phyloP scores from a whole-genome alignment of 2,797 vertebrate species.

The Micrastur ruficollis region DNA sequence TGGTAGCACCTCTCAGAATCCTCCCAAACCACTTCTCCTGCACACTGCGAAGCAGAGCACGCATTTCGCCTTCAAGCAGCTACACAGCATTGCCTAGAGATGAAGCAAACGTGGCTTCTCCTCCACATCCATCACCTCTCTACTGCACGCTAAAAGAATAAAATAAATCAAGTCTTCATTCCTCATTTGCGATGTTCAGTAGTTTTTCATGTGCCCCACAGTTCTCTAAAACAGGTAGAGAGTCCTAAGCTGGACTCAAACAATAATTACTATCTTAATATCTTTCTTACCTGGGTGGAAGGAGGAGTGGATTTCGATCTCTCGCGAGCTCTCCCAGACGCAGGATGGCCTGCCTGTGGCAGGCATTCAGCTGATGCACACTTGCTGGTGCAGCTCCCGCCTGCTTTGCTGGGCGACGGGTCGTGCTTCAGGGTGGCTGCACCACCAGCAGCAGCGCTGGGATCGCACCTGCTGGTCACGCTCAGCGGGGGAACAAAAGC shows the following conservation, averaged over 20 bases:
- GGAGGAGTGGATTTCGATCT: slow-evolving; percentile 74
- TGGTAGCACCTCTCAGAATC: background rate
- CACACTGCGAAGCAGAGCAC: background rate
- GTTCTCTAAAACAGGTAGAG: background rate
- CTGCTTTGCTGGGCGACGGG: accelerated
- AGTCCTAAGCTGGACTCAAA: background rate
- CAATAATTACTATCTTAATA: background rate
- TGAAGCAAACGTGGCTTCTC: background rate
- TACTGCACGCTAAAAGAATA: background rate
- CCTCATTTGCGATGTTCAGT: background rate
- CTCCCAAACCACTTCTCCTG: background rate
- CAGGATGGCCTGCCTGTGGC: slow-evolving; percentile 39
- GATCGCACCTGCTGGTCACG: accelerated
- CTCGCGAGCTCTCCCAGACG: slow-evolving; percentile 38
- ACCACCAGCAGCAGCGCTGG: background rate
- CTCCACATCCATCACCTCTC: background rate
- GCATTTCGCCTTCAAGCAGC: background rate
- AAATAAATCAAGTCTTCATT: background rate
- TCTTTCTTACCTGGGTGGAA: slow-evolving; percentile 70
- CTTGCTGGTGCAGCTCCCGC: background rate
- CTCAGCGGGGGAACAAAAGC: background rate
- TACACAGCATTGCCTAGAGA: background rate
- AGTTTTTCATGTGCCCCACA: background rate
- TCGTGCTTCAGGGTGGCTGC: background rate
- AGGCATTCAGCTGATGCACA: slow-evolving; percentile 39